Base-by-base conservation (phyloP, 2,888 invertebrate genomes). In the Leptopilina drosophilae region DNA sequence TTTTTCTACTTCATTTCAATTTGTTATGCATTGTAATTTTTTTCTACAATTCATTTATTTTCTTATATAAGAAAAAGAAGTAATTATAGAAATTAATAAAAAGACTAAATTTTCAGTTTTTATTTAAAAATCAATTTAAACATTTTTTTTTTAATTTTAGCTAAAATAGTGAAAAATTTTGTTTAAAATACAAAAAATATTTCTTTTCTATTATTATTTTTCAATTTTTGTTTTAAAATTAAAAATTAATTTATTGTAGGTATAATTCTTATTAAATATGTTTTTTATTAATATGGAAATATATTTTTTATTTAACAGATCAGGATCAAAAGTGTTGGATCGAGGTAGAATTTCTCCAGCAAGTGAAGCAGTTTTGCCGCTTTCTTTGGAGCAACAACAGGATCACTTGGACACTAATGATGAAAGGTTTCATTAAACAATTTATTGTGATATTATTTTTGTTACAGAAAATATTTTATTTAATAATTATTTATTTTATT, bases 291-390 rank as follows among this genome's bases (percentile, higher is more conserved):
- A 67, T 65, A 77, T 62, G 9, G 14, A 53, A 40, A 65, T 53
- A 67, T 53, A n/a, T 78, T 53, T 89, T 92, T n/a, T 15, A 33
- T 9, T n/a, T 56, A 73, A 56, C n/a, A 93, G 95, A 93, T 94
- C 94, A 42, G 94, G 94, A 40, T 94, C 94, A 9, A 95, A 96
- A 92, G 94, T 95, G n/a, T 94, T 95, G 92, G 94, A 95, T 85
- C 91, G 94, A 79, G 94, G 93, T 69, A 92, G 95, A 83, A 92
- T 94, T 49, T 94, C 94, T 33, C 95, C 95, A 14, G 94, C 94
- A 4, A 93, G 94, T 62, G 94, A 94, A 91, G 93, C 94, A 9
- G 92, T 93, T 46, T 91, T 92, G 80, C 91, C 92, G 0, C 85
- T 91, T 40, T 84, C 89, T 0, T 84, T 89, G 11, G 91, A 91